Percentiles rank a stretch among this genome's conserved stretches.
Conservation (phyloP, 2,888 invertebrate species). For the Cephalotes varians region DNA sequence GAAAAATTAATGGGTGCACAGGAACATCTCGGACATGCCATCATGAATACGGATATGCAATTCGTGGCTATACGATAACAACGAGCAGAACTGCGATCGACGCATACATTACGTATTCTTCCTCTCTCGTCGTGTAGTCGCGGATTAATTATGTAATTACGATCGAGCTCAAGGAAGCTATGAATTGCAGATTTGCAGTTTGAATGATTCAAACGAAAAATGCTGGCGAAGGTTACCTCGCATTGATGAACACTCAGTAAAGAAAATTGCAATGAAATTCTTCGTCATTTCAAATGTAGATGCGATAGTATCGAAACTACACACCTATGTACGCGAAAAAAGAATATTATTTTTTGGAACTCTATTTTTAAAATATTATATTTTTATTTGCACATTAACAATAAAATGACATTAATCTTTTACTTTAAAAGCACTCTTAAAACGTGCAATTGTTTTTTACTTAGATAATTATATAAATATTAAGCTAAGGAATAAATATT, state of each 20-base stretch:
- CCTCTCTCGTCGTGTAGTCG: slow-evolving; percentile 23
- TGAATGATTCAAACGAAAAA: slow-evolving; percentile 47
- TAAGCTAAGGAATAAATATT: background rate
- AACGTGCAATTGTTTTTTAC: background rate
- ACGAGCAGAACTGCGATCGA: slow-evolving; percentile 24
- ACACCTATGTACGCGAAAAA: background rate
- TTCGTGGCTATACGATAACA: slow-evolving; percentile 24
- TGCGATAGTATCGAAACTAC: background rate
- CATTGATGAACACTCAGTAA: slow-evolving; percentile 3
- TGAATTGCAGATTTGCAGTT: slow-evolving; percentile 50
- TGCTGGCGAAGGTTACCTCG: slow-evolving; percentile 26
- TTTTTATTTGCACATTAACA: background rate
- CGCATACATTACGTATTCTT: slow-evolving; percentile 45
- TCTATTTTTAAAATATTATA: background rate
- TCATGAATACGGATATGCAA: slow-evolving; percentile 33
- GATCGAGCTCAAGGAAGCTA: slow-evolving; percentile 50
- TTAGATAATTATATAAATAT: background rate
- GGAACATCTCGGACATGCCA: background rate
- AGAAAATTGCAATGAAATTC: background rate
- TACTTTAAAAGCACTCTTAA: background rate
- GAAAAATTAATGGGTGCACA: background rate
- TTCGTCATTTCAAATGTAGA: slow-evolving; percentile 7
- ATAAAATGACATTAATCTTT: background rate
- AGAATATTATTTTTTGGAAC: background rate
- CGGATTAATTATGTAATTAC: slow-evolving; percentile 47